Evolutionary conservation across 2,797 vertebrate genomes (phyloP).

Genomic region (Sebastes baramenuke): DNA sequence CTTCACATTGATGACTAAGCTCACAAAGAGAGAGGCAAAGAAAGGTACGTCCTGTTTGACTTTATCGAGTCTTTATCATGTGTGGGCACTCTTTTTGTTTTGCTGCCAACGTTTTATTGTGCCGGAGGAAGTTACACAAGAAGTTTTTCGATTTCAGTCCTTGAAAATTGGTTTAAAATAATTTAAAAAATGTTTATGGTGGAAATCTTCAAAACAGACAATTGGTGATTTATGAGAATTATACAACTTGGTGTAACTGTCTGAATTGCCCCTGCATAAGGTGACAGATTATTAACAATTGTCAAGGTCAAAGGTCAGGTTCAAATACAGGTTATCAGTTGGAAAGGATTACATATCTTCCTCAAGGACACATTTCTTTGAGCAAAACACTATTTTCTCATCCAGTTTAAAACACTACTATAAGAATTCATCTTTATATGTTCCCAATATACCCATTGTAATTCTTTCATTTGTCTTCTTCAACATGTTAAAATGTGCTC

Average conservation of each 20-base stretch:
- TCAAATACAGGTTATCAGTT: neutral
- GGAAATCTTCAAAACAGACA: neutral
- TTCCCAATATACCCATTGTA: neutral
- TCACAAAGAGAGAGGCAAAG: neutral
- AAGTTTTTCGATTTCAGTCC: neutral
- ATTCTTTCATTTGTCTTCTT: neutral
- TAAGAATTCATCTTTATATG: neutral
- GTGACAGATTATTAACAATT: neutral
- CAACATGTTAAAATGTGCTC: neutral
- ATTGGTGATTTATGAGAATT: neutral
- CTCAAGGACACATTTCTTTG: neutral
- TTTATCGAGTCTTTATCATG: neutral
- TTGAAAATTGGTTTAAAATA: neutral
- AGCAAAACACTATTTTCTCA: neutral
- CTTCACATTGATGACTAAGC: neutral
- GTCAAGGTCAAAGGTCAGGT: constrained; percentile 7
- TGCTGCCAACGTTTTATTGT: neutral
- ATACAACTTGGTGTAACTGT: neutral
- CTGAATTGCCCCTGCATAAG: neutral
- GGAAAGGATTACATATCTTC: neutral
- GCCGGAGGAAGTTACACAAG: too few relatives aligned
- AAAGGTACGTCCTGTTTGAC: constrained; percentile 29
- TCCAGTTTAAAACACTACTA: neutral
- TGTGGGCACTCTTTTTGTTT: neutral
- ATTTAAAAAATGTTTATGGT: neutral